phyloP scores from a whole-genome alignment of 2,113 vertebrate species.

The Plectropomus leopardus region DNA sequence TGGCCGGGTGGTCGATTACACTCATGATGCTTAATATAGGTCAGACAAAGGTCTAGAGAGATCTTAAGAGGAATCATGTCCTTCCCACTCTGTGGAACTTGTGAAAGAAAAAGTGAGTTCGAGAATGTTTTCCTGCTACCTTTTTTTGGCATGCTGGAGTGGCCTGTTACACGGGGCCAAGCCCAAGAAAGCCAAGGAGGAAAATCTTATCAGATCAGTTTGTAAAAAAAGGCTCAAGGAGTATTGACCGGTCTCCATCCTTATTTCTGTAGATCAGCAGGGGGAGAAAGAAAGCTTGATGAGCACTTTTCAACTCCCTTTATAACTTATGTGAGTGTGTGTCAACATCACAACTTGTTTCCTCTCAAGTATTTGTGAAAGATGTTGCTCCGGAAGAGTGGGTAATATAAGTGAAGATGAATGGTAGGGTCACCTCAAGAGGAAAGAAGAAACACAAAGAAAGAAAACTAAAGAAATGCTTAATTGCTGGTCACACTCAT shows the following conservation, averaged over 20 bases:
- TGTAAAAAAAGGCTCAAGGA: slow-evolving; percentile 5
- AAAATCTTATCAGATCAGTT: slow-evolving; percentile 22
- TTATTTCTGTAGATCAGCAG: slow-evolving; percentile 12
- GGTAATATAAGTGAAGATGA: slow-evolving; percentile 40
- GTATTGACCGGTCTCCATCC: slow-evolving; percentile 13
- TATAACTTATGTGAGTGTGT: slow-evolving; percentile 6
- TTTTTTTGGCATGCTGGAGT: slow-evolving; percentile 21
- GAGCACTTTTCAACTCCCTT: slow-evolving; percentile 9
- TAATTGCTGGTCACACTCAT: slow-evolving; percentile 22
- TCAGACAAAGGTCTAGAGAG: slow-evolving; percentile 49
- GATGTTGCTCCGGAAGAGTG: no score
- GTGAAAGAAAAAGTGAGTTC: slow-evolving; percentile 24
- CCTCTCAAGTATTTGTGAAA: slow-evolving; percentile 29
- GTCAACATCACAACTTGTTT: slow-evolving; percentile 33
- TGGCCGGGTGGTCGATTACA: slow-evolving; percentile 57
- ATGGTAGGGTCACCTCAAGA: slow-evolving; percentile 18
- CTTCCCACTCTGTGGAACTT: slow-evolving; percentile 7
- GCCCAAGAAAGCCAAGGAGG: not conserved
- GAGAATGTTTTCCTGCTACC: slow-evolving; percentile 18
- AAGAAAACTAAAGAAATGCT: slow-evolving; percentile 1
- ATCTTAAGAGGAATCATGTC: slow-evolving; percentile 45
- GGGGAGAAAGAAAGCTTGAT: not conserved
- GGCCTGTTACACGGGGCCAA: not conserved
- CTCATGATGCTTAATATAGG: slow-evolving; percentile 52
- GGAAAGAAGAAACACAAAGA: not conserved